Percentiles rank a stretch among this genome's conserved stretches.
phyloP scores from a whole-genome alignment of 1,140 invertebrate species.

The Lucilia cuprina region DNA sequence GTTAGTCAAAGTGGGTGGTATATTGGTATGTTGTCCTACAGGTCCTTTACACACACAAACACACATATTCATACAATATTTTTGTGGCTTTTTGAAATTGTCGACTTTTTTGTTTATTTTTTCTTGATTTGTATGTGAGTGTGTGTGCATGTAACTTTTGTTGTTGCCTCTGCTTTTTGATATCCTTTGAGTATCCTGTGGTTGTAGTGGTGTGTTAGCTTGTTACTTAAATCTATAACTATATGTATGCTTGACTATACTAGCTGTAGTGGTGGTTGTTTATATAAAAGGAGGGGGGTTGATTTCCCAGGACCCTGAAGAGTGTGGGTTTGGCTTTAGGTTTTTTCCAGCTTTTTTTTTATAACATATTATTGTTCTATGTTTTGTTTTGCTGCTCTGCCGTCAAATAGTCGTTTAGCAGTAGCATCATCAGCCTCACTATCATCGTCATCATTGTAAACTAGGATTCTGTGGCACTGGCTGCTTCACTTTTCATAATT shows the following conservation, averaged over 20 bases:
- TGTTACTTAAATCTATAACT: neutral
- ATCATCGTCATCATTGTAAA: constrained; percentile 51
- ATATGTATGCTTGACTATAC: neutral
- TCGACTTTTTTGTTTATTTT: constrained; percentile 53
- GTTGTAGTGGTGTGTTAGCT: constrained; percentile 27
- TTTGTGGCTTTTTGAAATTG: constrained; percentile 61
- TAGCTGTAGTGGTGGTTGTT: neutral
- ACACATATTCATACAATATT: constrained; percentile 46
- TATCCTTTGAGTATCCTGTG: constrained; percentile 15
- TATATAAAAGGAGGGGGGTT: neutral
- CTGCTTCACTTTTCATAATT: constrained; percentile 62
- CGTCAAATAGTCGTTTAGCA: constrained; percentile 39
- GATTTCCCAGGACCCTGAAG: neutral
- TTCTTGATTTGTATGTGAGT: constrained; percentile 13
- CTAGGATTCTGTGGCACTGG: constrained; percentile 61
- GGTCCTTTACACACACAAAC: neutral
- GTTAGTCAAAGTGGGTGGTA: neutral
- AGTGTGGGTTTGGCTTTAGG: constrained; percentile 32
- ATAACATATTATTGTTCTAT: neutral
- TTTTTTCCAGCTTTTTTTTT: neutral
- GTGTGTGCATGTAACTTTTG: neutral
- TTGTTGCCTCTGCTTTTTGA: neutral
- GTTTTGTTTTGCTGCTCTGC: constrained; percentile 25
- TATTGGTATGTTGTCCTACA: neutral
- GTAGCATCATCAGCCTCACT: constrained; percentile 6